These are phyloP conservation scores for Drymonia ruficornis DNA, from an alignment of 2,888 invertebrate species.

Conservation along the genomic window DNA sequence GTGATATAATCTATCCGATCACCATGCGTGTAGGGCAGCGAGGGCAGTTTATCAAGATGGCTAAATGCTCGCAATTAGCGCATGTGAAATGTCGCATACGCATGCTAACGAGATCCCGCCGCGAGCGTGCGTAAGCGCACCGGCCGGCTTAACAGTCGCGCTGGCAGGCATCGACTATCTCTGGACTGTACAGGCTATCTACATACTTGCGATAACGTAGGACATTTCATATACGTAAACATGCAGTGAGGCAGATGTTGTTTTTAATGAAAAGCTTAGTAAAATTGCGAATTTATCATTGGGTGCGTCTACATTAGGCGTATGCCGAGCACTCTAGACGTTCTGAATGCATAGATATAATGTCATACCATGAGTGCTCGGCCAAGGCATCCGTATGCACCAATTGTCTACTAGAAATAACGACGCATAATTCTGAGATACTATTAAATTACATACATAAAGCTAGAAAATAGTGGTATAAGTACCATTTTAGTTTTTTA, in stretches of 20 bases:
- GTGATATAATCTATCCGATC: conserved; percentile 44
- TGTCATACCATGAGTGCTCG: no score
- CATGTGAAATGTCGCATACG: conserved; percentile 82
- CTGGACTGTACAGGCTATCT: conserved; percentile 17
- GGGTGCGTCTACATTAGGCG: no score
- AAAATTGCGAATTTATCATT: no score
- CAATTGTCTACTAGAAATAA: no score
- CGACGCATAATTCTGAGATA: no score
- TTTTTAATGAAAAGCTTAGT: background rate
- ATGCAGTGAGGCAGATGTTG: background rate
- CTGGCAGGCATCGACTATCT: conserved; percentile 24
- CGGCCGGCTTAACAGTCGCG: conserved; percentile 28
- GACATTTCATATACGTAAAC: background rate
- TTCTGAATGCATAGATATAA: no score
- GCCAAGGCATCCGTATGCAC: no score
- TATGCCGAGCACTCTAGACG: no score
- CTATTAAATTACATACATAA: no score
- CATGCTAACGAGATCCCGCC: conserved; percentile 81
- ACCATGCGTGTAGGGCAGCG: conserved; percentile 61
- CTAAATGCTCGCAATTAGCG: conserved; percentile 83
- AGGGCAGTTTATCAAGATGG: conserved; percentile 79
- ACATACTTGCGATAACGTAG: conserved; percentile 21
- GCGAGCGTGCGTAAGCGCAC: conserved; percentile 57
- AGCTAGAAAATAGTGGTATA: no score
- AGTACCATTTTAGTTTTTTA: no score